Evolutionary conservation across 2,888 invertebrate genomes (phyloP), one percentile per base, ranked within the genome.

Genomic region (Caenorhabditis zanzibari): DNA sequence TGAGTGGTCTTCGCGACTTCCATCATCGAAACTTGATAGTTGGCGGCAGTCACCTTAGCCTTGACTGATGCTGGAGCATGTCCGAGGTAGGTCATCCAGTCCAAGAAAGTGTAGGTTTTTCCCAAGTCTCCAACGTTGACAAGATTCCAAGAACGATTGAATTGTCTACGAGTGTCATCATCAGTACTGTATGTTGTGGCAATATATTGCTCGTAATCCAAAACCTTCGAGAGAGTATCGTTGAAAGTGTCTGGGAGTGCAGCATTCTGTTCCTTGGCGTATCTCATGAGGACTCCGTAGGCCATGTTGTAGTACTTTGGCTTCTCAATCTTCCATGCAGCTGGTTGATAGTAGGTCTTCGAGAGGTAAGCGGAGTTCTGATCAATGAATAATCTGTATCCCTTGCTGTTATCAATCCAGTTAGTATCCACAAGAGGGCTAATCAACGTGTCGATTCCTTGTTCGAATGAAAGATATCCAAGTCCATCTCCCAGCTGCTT

Each of bases 361-460:
- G 81, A 73, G 19, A 81, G 24, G 41, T 85, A 83, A 1, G 81
- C 85, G 0, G 82, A 81, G 54, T 86, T 86, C 72, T 88, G 88
- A 66, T 88, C 88, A 24, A 88, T 73, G 79, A 85, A 85, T 54
- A 88, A 41, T 19, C 68, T 77, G 56, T 88, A 88, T 81, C 88
- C 88, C 38, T 82, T 68, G 22, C 54, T 63, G 56, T 83, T 83
- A 64, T 85, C 81, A 1, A 32, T 54, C 88, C 88, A 88, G 35
- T 88, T 75, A 6, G 88, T 86, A 52, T 88, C 88, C 9, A 88
- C 88, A 54, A 84, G 66, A 35, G 87, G 87, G 9, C 81, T 82
- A 22, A 88, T 63, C 19, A 81, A 74, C 12, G 88, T 88, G 69
- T 88, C 88, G 14, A 88, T 72, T 32, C 82, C 84, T 64, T 85